Percentiles rank a stretch among this genome's conserved stretches.
phyloP scores from a whole-genome alignment of 2,888 invertebrate genomes.

The Nematopogon swammerdamellus region DNA sequence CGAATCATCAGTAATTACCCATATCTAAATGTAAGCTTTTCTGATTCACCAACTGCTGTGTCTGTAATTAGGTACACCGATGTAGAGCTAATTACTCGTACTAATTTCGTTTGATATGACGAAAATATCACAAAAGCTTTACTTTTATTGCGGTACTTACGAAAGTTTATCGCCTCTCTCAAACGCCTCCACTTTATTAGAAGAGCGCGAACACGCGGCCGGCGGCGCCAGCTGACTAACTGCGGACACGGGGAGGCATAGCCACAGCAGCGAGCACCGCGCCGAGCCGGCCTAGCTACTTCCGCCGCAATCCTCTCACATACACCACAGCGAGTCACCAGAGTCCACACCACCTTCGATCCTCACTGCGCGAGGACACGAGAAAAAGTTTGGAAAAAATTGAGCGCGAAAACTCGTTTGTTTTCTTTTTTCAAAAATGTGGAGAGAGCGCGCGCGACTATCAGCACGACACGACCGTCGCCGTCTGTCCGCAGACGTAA shows the following conservation, averaged over 20 bases:
- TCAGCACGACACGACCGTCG: no score
- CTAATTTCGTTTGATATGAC: no score
- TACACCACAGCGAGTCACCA: not conserved
- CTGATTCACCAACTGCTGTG: no score
- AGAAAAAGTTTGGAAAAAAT: not conserved
- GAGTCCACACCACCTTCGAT: not conserved
- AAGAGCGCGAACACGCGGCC: no score
- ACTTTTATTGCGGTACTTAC: not conserved
- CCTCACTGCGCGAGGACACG: not conserved
- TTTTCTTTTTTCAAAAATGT: conserved; percentile 30
- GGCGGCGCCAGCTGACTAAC: not conserved
- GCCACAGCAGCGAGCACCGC: conserved; percentile 14
- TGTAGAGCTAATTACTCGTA: no score
- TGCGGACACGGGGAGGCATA: conserved; percentile 6
- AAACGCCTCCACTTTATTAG: not conserved
- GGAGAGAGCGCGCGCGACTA: conserved; percentile 25
- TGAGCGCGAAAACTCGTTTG: conserved; percentile 29
- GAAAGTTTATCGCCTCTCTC: not conserved
- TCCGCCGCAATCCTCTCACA: not conserved
- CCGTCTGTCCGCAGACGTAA: conserved; percentile 50
- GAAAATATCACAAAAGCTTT: not conserved
- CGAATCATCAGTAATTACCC: no score
- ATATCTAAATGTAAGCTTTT: no score
- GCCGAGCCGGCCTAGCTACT: conserved; percentile 18
- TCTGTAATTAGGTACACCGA: no score